phyloP scores from a whole-genome alignment of 2,113 vertebrate genomes.

The Calonectris borealis region DNA sequence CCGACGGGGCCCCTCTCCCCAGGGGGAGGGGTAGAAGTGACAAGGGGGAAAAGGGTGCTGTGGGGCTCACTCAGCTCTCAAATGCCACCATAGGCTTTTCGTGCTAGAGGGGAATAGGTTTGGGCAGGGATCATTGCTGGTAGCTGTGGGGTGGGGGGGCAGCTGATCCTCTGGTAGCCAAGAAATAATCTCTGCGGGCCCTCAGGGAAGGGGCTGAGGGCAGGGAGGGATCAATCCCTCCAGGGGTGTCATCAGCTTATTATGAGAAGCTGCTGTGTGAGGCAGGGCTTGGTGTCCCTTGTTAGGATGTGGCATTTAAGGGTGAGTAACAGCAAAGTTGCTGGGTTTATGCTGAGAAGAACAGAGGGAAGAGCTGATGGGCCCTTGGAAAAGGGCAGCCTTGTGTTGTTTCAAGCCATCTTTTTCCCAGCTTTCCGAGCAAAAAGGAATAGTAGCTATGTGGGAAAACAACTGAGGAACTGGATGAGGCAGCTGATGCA shows the following conservation, averaged over 20 bases:
- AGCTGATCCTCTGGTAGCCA: not conserved
- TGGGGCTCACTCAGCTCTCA: not conserved
- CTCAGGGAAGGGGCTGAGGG: not conserved
- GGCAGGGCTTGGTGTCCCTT: not conserved
- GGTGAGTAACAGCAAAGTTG: not conserved
- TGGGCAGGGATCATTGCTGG: fast-evolving
- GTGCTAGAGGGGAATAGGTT: not conserved
- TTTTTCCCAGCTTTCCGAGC: not conserved
- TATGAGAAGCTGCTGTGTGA: not conserved
- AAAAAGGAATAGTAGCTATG: not conserved
- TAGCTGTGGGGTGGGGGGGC: not conserved
- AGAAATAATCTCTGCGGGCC: not conserved
- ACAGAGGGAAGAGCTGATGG: not conserved
- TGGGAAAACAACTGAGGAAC: not conserved
- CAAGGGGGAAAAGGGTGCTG: not conserved
- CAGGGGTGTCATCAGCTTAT: not conserved
- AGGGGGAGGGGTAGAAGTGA: not conserved
- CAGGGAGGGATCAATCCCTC: not conserved
- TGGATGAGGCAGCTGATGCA: not conserved
- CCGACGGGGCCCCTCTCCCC: not conserved
- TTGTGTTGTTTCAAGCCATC: not conserved
- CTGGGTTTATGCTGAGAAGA: not conserved
- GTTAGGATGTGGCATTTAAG: not conserved
- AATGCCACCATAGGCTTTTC: fast-evolving
- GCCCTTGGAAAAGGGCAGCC: not conserved